Base-by-base conservation (phyloP, 2,113 vertebrate species). In the Corynorhinus townsendii region DNA sequence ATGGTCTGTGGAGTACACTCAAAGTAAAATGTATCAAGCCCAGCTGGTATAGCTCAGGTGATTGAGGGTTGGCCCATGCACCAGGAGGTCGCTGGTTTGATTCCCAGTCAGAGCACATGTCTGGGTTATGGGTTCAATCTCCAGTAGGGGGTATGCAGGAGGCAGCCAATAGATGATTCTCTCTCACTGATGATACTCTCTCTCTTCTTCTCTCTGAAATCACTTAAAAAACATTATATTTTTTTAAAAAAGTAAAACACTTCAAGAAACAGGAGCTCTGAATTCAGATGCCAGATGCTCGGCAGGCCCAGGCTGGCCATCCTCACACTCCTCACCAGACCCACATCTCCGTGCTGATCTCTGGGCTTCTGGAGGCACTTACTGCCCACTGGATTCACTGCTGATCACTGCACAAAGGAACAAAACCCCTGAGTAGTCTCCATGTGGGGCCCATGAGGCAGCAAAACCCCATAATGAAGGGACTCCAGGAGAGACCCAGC, bases 261-360 rank as follows among this genome's bases (percentile, higher is more conserved):
- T 0, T 69, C 4, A 64, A 64, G 24, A 80, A 87, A 38, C 22
- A 54, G n/a, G 15, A n/a, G 16, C 33, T 56, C 66, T 40, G 72
- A 49, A 40, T 28, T 19, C n/a, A 40, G 49, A 75, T 62, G 59
- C 59, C 0, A 11, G 16, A 40, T 62, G 22, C 56, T n/a, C 89
- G 17, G 11, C 20, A 9, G 19, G 24, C 5, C 11, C 0, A 26
- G 49, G 26, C 11, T 4, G 16, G 11, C 20, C 0, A 22, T 45
- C 62, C 30, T 38, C 8, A 2, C 33, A 26, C 11, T 33, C 33
- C 33, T 72, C 33, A 6, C 33, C 40, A 0, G 3, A 62, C 4
- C 52, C 24, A 1, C 0, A 0, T 28, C 62, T 6, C 3, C 2
- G 7, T 11, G 87, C 76, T 52, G 40, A 69, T 40, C 5, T 12